Evolutionary conservation across 2,113 vertebrate genomes (phyloP).

Genomic region (Centropus unirufus): DNA sequence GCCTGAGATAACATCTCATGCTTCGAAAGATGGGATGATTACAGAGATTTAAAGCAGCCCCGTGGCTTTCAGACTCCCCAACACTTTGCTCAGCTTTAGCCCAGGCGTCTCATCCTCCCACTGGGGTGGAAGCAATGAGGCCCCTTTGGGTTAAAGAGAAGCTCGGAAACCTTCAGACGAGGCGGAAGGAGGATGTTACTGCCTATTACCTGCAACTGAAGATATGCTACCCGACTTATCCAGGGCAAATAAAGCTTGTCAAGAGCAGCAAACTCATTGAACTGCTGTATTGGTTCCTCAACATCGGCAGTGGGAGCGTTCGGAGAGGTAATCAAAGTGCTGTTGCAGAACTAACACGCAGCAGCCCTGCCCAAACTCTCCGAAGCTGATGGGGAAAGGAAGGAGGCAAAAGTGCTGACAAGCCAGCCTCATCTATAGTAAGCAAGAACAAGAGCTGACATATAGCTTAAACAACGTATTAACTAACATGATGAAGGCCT

Average conservation of each 20-base stretch:
- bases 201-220: not conserved
- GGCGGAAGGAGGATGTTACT: accelerated
- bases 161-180: not conserved
- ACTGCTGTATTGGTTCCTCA: not conserved
- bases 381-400: not conserved
- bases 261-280: not conserved
- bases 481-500: not conserved
- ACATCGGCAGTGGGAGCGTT: not conserved
- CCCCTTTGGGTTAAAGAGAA: not conserved
- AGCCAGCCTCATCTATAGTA: not conserved
- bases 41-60: not conserved
- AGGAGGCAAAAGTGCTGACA: not conserved
- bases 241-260: not conserved
- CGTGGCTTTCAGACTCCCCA: not conserved
- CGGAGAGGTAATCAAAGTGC: not conserved
- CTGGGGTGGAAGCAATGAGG: not conserved
- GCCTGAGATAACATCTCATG: not conserved
- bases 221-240: not conserved
- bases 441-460: not conserved
- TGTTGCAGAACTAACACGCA: not conserved
- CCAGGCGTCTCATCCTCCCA: not conserved
- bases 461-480: accelerated
- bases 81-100: not conserved
- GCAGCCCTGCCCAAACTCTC: not conserved
- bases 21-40: not conserved